Conservation (phyloP, 2,888 invertebrate species). For the Amphipoea oculea region DNA sequence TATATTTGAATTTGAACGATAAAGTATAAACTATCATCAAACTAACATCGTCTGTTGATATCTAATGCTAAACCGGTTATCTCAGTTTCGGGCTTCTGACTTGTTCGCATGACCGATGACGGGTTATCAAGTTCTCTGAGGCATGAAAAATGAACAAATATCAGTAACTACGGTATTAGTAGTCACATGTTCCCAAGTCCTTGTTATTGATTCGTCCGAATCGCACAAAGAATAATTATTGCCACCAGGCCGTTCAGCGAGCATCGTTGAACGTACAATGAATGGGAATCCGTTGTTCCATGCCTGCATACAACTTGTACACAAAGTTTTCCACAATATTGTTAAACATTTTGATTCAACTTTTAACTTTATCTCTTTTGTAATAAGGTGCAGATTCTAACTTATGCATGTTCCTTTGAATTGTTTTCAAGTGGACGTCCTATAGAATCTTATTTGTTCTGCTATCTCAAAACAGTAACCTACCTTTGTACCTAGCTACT, state of each 20-base stretch:
- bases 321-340: slow-evolving; percentile 38
- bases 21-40: background rate
- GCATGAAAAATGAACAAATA: slow-evolving; percentile 11
- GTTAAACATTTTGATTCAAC: slow-evolving; percentile 7
- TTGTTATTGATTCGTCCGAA: slow-evolving; percentile 52
- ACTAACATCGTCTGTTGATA: background rate
- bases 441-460: slow-evolving; percentile 35
- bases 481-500: slow-evolving; percentile 7
- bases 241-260: slow-evolving; percentile 38
- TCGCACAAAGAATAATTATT: slow-evolving; percentile 47
- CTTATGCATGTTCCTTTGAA: slow-evolving; percentile 7
- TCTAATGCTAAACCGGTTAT: slow-evolving; percentile 40
- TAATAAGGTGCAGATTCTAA: slow-evolving; percentile 33
- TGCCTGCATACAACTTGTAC: slow-evolving; percentile 18
- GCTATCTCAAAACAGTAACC: slow-evolving; percentile 20
- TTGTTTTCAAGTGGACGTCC: slow-evolving; percentile 38
- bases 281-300: slow-evolving; percentile 47
- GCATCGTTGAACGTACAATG: slow-evolving; percentile 38
- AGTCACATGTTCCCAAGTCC: slow-evolving; percentile 1
- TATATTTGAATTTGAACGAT: background rate
- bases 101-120: slow-evolving; percentile 22
- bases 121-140: slow-evolving; percentile 33
- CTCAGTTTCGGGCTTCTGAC: slow-evolving; percentile 18
- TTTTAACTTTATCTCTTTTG: slow-evolving; percentile 21
- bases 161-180: slow-evolving; percentile 3